Evolutionary conservation across 2,888 invertebrate species (phyloP).

Genomic region (Adelognathus sp.): DNA sequence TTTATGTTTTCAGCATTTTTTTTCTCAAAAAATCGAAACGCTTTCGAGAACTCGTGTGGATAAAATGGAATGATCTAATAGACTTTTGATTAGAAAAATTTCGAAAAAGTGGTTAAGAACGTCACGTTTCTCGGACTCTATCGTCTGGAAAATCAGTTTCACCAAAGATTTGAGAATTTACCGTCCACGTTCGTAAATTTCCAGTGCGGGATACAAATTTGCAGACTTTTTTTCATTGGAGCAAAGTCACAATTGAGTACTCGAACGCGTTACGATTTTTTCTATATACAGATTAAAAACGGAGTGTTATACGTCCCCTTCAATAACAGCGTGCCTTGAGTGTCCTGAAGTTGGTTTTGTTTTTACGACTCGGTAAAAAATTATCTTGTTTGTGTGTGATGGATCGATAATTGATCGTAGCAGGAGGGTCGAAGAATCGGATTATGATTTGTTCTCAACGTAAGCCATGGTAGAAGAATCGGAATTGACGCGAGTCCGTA

Average conservation of each 20-base stretch:
- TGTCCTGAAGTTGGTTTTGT: slow-evolving; percentile 46
- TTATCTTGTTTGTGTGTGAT: background rate
- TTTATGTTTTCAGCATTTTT: slow-evolving; percentile 37
- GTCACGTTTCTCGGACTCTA: too few relatives aligned
- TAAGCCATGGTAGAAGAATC: background rate
- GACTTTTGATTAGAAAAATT: background rate
- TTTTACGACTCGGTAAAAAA: background rate
- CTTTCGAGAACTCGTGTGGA: background rate
- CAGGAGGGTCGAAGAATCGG: background rate
- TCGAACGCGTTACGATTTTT: slow-evolving; percentile 25
- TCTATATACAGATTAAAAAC: slow-evolving; percentile 13
- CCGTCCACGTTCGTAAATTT: too few relatives aligned
- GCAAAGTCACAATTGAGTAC: too few relatives aligned
- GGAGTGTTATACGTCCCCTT: slow-evolving; percentile 15
- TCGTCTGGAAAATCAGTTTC: too few relatives aligned
- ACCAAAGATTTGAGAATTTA: too few relatives aligned
- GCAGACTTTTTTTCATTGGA: background rate
- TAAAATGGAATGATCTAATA: background rate
- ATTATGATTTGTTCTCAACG: slow-evolving; percentile 22
- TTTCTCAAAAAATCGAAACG: slow-evolving; percentile 23
- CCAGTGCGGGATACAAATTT: background rate
- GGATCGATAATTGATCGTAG: background rate
- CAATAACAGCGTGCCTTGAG: slow-evolving; percentile 46
- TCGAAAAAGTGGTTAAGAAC: too few relatives aligned
- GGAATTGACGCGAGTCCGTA: background rate